Evolutionary conservation across 1,140 invertebrate species (phyloP).

Genomic region (Drosophila novamexicana): DNA sequence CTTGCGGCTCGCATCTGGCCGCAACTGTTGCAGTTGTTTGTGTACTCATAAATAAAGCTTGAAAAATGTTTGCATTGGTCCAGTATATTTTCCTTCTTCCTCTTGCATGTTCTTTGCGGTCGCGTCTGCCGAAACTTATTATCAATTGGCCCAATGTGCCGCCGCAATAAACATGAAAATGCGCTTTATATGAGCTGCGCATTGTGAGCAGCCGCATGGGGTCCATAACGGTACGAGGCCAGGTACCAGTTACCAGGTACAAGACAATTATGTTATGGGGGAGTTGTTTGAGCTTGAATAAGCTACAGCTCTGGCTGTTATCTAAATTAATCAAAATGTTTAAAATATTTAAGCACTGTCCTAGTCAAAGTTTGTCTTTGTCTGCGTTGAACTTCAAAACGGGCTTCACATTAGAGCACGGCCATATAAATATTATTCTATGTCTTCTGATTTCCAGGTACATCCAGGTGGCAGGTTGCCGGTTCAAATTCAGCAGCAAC

Average conservation of each 20-base stretch:
- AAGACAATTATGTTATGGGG: conserved; percentile 13
- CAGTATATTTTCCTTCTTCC: conserved; percentile 8
- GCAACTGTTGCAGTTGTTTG: conserved; percentile 45
- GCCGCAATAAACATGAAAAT: conserved; percentile 76
- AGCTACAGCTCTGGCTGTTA: no score
- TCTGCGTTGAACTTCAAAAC: no score
- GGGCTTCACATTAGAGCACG: no score
- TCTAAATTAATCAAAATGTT: no score
- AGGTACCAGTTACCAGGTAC: neutral
- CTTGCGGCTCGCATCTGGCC: conserved; percentile 23
- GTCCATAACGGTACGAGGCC: conserved; percentile 52
- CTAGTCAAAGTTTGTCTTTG: no score
- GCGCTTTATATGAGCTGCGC: conserved; percentile 43
- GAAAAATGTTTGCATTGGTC: conserved; percentile 64
- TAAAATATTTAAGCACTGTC: no score
- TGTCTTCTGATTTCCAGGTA: no score
- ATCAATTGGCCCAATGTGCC: conserved; percentile 63
- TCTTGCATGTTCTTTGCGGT: conserved; percentile 44
- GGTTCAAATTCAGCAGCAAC: no score
- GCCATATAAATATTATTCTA: no score
- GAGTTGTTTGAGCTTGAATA: neutral
- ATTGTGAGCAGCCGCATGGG: conserved; percentile 15
- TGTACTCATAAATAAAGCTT: conserved; percentile 80
- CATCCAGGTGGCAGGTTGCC: no score
- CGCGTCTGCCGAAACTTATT: conserved; percentile 61